Evolutionary conservation across 2,113 vertebrate species (phyloP), one percentile per base, ranked within the genome.

Genomic region (human (Homo sapiens)): DNA sequence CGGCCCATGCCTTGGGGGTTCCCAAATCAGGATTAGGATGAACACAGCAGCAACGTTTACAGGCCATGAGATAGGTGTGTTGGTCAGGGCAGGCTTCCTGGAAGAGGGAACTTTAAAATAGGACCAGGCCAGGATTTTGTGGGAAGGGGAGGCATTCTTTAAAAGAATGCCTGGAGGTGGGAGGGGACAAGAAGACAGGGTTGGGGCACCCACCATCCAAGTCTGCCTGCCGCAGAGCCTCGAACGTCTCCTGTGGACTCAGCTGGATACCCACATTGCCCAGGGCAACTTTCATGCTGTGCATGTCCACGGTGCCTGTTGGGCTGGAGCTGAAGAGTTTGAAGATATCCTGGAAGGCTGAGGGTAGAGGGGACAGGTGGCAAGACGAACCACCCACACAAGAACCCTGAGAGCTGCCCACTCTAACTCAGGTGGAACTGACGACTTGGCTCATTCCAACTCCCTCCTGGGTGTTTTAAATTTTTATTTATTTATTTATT

Each of bases 291-390:
- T 90, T 97, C 87, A 87, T 86, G 84, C 94, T 97, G 35, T 1
- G 4, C 90, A 86, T 92, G 87, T 96, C 97, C 87, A 93, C 30
- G 0, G 92, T 76, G 75, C 90, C 87, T 20, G 70, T 79, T 0
- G 35, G 90, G 64, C 95, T 78, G 68, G 95, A 97, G 57, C 97
- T 94, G 95, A 97, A 93, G 35, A 96, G 84, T 88, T 84, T 92
- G 93, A 98, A 96, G 94, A 97, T n/a, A n/a, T 96, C 87, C 97
- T 96, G 97, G 94, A 97, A 98, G 1, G 93, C 93, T 95, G 92
- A 8, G 59, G 92, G 78, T 9, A 25, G 64, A 82, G 61, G n/a
- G 66, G 45, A 27, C 30, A 80, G 27, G 59, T 32, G 25, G 64
- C 43, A 27, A 73, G 20, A 23, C 82, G 50, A 89, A 30, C 9